Base-by-base conservation (phyloP, 2,113 vertebrate genomes). In the Tachycineta bicolor region DNA sequence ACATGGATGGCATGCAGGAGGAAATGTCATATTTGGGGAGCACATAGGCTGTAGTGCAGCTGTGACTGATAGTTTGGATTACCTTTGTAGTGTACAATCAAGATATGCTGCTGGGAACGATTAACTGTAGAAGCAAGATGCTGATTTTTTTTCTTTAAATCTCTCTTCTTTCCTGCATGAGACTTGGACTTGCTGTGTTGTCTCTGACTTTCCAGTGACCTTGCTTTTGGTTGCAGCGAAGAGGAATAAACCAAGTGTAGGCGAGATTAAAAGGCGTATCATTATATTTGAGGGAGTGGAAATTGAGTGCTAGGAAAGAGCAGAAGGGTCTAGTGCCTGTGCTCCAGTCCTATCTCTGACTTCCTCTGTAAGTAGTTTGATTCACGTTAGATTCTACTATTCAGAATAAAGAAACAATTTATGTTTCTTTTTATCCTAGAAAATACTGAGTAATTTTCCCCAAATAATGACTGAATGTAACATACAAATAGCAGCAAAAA, bases 121-220 rank as follows among this genome's bases (percentile, higher is more conserved):
- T 94, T 94, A 91, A 44, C 80, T 78, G 56, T 28, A 84, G 83
- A 93, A 90, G 37, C n/a, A 91, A 94, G 86, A 87, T 37, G 56
- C 18, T 74, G 52, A 71, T 12, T 60, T 90, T 50, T 37, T 85
- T 78, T 56, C 79, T 86, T 88, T 78, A 93, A 71, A 70, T 71
- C 52, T 81, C 34, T 63, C 46, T 68, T 87, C 25, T 76, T 81
- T 96, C 76, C 83, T 52, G 37, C 37, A 14, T 68, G 83, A 82
- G 31, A 29, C 28, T 78, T 82, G 73, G 68, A 53, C 52, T 91
- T 92, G 68, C 80, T 90, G 79, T 76, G 76, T 82, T 83, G 58
- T 68, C 23, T 64, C 78, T 94, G 91, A 95, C 83, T 96, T 97
- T 93, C n/a, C 37, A 18, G 23, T 93, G 94, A 96, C 94, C 90